Evolutionary conservation across 2,888 invertebrate genomes (phyloP), one percentile per base, ranked within the genome.

Genomic region (Zygogramma bicolorata): DNA sequence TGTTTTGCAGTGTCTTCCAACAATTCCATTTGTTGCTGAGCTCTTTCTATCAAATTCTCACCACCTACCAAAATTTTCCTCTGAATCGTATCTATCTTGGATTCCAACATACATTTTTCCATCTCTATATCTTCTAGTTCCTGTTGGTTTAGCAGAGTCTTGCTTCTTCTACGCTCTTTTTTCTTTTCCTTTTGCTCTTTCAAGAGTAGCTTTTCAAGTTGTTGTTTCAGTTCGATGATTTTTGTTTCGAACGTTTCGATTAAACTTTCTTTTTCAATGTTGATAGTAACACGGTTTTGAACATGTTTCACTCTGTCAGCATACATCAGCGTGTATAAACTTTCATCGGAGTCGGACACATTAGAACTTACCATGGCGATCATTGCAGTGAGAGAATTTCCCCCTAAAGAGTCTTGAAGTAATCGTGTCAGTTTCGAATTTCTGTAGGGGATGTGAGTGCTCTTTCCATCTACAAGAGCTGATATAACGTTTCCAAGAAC

Each of bases 401-500:
- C 97, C 0, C 97, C 97, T 1, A 98, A 88, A 0, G 98, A 98
- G 85, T 99, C 98, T 88, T 98, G 98, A 71, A 99, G 88, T 46
- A 97, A 87, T n/a, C 97, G 88, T 0, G 98, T 99, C 15, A 99
- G 88, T 86, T 99, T 99, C 0, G 97, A 97, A 88, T 99, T 98
- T 80, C 98, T 90, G 88, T 99, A 99, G 0, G 98, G 98, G 77
- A 99, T 95, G 86, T 98, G 97, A 0, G 95, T 95, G 76, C 95
- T 94, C 87, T 97, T 97, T 42, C 97, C 96, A 87, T 99, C 98
- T 1, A 98, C 97, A 74, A 99, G 88, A 0, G 98, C 97, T 46
- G 97, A 97, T 78, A 99, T 99, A 0, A 99, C 98, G 86, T 98
- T 98, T 15, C 98, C 98, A 67, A 98, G 89, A 0, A 97, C 97